A percentile compares a stretch with the other conserved stretches of the same genome.
phyloP scores from a whole-genome alignment of 2,113 vertebrate species.

The Poeciliopsis retropinna region DNA sequence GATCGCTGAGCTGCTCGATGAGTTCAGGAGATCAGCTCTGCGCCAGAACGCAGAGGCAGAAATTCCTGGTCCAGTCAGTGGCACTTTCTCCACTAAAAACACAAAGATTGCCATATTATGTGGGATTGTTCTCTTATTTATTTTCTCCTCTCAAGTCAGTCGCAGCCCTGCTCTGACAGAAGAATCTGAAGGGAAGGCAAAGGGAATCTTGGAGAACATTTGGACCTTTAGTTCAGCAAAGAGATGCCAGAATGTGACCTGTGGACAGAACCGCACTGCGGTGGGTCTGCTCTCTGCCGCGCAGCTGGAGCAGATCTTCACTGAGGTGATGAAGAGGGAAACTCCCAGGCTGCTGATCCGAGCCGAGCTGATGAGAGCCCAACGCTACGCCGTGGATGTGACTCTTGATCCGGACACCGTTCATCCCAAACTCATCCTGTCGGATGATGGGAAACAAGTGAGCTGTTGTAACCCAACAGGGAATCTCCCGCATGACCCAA shows the following conservation, averaged over 20 bases:
- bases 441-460: neutral
- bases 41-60: neutral
- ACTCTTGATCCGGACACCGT: slow-evolving; percentile 2
- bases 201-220: neutral
- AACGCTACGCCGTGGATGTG: neutral
- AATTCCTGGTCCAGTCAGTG: neutral
- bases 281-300: neutral
- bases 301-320: neutral
- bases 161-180: neutral
- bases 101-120: neutral
- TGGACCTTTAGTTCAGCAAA: no score
- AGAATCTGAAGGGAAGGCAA: neutral
- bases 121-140: rapidly evolving
- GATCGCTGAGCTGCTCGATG: neutral
- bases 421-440: slow-evolving; percentile 1
- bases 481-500: neutral
- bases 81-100: neutral
- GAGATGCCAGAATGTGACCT: no score
- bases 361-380: neutral
- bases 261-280: rapidly evolving
- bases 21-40: neutral
- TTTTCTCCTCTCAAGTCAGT: neutral
- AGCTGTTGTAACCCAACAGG: neutral
- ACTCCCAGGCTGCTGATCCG: neutral
- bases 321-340: neutral